Conservation (phyloP, 2,113 vertebrate genomes). For the Gobiocypris rarus region DNA sequence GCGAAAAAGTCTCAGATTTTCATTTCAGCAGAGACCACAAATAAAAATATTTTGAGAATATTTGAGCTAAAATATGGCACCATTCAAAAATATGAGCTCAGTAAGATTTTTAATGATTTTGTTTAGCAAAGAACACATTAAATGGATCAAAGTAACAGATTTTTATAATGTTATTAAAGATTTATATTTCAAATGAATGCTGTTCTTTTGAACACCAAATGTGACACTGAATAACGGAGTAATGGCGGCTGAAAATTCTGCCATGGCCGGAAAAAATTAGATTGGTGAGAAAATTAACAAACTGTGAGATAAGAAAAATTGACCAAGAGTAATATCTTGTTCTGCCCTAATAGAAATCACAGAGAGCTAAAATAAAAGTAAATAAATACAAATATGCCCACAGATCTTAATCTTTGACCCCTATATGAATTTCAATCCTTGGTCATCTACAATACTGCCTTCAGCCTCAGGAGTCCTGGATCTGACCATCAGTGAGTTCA, state of each 20-base stretch:
- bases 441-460: constrained; percentile 58
- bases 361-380: constrained; percentile 29
- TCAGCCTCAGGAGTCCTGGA: constrained; percentile 62
- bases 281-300: too few species aligned
- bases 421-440: constrained; percentile 56
- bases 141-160: background rate
- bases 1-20: background rate
- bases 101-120: background rate
- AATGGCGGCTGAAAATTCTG: background rate
- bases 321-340: too few species aligned
- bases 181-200: background rate
- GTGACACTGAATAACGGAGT: background rate
- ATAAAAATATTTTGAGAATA: background rate
- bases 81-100: background rate
- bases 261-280: background rate
- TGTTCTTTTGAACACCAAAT: background rate
- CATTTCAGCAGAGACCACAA: background rate
- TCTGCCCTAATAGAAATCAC: too few species aligned
- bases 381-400: constrained; percentile 63
- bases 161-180: background rate
- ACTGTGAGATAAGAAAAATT: too few species aligned
- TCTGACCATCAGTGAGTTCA: constrained; percentile 66
- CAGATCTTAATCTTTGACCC: constrained; percentile 68
- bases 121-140: background rate
- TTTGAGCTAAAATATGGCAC: background rate